These are phyloP conservation scores for Copidosoma aretas DNA, from an alignment of 2,888 invertebrate genomes.

Conservation along the genomic window DNA sequence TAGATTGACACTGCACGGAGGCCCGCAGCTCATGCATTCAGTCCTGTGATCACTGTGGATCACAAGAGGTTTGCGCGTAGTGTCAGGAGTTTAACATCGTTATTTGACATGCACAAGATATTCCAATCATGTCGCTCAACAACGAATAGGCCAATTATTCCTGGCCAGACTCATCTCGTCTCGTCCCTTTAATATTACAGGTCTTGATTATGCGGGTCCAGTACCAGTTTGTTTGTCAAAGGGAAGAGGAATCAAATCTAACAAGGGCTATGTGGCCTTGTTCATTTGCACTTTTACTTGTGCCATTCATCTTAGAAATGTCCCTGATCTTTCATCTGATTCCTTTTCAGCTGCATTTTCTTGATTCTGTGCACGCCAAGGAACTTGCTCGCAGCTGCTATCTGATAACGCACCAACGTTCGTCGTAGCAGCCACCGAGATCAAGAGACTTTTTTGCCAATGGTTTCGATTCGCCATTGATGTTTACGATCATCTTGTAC, in stretches of 20 bases:
- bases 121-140: not conserved
- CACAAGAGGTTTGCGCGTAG: not conserved
- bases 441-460: conserved; percentile 5
- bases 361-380: conserved; percentile 45
- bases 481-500: not conserved
- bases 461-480: not conserved
- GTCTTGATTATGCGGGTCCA: conserved; percentile 47
- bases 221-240: conserved; percentile 33
- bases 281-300: conserved; percentile 47
- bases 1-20: too few species aligned
- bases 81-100: not conserved
- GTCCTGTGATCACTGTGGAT: not conserved
- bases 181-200: conserved; percentile 37
- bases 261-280: conserved; percentile 45
- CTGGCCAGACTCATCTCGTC: conserved; percentile 31
- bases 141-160: conserved; percentile 25
- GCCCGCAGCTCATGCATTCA: too few species aligned
- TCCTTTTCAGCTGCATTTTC: conserved; percentile 45
- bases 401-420: conserved; percentile 51
- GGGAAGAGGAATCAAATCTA: conserved; percentile 38
- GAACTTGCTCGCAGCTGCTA: conserved; percentile 38
- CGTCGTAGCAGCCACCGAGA: conserved; percentile 36
- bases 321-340: conserved; percentile 39
- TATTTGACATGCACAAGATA: not conserved
- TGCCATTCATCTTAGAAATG: conserved; percentile 45